Conservation (phyloP, 1,140 invertebrate species). For the Solenopsis fugax region DNA sequence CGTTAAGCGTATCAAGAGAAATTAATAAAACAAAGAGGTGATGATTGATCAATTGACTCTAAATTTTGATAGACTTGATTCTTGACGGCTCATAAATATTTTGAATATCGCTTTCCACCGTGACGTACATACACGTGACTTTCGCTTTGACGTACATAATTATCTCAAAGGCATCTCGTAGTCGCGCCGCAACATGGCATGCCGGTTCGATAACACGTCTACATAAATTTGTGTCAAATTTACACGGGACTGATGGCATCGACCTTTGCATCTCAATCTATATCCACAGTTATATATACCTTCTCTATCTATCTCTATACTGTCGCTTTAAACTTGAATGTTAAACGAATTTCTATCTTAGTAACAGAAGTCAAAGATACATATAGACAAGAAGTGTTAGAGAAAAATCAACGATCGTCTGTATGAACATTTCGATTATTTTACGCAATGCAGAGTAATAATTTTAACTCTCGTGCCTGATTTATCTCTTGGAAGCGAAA, state of each 20-base stretch:
- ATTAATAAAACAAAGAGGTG: not conserved
- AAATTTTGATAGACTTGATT: not conserved
- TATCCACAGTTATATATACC: slow-evolving; percentile 16
- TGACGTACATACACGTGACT: slow-evolving; percentile 9
- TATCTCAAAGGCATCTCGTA: slow-evolving; percentile 42
- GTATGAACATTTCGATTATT: not conserved
- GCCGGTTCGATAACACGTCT: slow-evolving; percentile 48
- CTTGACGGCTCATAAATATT: slow-evolving; percentile 25
- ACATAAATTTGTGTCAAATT: slow-evolving; percentile 42
- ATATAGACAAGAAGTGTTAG: not conserved
- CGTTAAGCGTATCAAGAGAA: not conserved
- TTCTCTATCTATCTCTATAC: not conserved
- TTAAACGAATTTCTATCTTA: slow-evolving; percentile 33
- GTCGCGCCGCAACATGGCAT: not conserved
- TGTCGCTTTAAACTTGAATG: not conserved
- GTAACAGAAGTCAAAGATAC: not conserved
- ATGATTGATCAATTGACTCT: not conserved
- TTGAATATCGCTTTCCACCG: not conserved
- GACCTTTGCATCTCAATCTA: slow-evolving; percentile 45
- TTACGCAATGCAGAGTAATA: not conserved
- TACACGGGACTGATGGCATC: slow-evolving; percentile 1
- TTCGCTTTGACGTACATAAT: slow-evolving; percentile 35
- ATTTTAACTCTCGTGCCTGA: not conserved
- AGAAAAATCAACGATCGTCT: not conserved
- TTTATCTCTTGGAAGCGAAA: not conserved